phyloP scores from a whole-genome alignment of 92 coral and sea anemone species.

The Heliopora coerulea region DNA sequence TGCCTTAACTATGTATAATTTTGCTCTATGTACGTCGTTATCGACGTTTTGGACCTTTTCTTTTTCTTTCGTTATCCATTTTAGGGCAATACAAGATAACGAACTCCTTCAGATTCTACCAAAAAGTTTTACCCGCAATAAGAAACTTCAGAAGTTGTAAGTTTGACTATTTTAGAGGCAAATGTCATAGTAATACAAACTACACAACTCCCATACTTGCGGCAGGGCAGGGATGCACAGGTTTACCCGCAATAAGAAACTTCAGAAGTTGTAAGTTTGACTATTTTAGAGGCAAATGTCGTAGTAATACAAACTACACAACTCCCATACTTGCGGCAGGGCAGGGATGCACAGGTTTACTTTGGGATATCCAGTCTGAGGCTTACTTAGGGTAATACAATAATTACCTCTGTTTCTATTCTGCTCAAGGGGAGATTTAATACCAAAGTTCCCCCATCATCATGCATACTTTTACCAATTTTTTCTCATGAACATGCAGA shows the following conservation, averaged over 20 bases:
- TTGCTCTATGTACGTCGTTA: too few relatives aligned
- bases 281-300: background rate
- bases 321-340: background rate
- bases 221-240: conserved; percentile 11
- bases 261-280: conserved; percentile 23
- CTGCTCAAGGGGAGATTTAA: too few relatives aligned
- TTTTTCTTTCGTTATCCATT: background rate
- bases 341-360: conserved; percentile 9
- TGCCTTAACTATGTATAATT: too few relatives aligned
- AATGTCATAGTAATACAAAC: conserved; percentile 21
- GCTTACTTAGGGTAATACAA: too few relatives aligned
- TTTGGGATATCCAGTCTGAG: too few relatives aligned
- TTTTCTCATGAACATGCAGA: too few relatives aligned
- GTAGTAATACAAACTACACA: conserved; percentile 23
- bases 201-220: background rate
- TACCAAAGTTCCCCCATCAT: too few relatives aligned
- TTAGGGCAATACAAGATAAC: conserved; percentile 31
- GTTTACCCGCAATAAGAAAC: conserved; percentile 4
- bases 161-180: background rate
- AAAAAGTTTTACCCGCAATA: conserved; percentile 18
- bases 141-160: conserved; percentile 26
- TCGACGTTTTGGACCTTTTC: too few relatives aligned
- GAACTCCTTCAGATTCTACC: conserved; percentile 16
- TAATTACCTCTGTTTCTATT: too few relatives aligned
- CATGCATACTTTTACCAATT: too few relatives aligned